Evolutionary conservation across 2,888 invertebrate genomes (phyloP).

Genomic region (Hypsopygia costalis): DNA sequence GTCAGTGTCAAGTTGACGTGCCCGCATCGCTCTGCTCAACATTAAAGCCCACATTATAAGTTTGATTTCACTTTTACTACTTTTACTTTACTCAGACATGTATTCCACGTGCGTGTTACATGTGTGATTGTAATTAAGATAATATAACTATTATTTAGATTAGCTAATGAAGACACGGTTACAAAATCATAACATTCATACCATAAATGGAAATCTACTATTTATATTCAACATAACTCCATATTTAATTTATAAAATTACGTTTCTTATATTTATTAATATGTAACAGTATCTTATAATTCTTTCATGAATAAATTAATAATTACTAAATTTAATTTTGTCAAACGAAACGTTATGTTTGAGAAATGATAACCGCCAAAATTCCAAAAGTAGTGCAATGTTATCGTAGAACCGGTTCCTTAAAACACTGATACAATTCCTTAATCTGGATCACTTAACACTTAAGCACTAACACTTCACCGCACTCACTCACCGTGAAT

Average conservation of each 20-base stretch:
- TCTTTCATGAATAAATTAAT: too few relatives aligned
- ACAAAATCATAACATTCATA: neutral
- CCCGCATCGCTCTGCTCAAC: conserved; percentile 65
- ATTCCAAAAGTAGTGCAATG: too few relatives aligned
- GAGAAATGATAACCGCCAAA: too few relatives aligned
- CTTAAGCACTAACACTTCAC: conserved; percentile 20
- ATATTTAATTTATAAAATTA: too few relatives aligned
- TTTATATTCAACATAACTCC: neutral
- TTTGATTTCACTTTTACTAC: conserved; percentile 72
- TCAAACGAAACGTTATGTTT: too few relatives aligned
- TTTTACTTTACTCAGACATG: conserved; percentile 59
- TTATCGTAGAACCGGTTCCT: neutral
- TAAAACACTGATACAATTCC: conserved; percentile 2
- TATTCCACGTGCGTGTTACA: conserved; percentile 12
- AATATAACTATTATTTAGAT: conserved; percentile 10
- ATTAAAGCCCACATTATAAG: conserved; percentile 64
- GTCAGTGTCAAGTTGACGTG: conserved; percentile 40
- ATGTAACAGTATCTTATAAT: too few relatives aligned
- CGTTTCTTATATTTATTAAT: too few relatives aligned
- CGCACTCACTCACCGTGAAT: conserved; percentile 75
- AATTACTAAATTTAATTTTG: too few relatives aligned
- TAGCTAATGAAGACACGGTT: conserved; percentile 3
- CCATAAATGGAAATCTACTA: neutral
- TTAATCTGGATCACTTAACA: conserved; percentile 9
- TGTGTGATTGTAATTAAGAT: conserved; percentile 16